phyloP scores from a whole-genome alignment of 2,888 invertebrate genomes.

The Cantharis flavilabris region DNA sequence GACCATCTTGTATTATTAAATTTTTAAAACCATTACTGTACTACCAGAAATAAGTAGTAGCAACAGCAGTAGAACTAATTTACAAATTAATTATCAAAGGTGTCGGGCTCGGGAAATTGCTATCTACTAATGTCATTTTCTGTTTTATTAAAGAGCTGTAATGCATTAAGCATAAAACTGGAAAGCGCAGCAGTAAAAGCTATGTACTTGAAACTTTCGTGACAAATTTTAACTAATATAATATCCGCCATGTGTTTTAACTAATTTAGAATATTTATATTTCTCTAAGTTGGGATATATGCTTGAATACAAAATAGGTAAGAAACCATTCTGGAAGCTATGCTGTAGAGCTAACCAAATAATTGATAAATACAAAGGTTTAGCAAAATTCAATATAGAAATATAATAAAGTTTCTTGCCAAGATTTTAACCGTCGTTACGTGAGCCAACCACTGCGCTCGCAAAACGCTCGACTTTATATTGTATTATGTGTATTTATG shows the following conservation, averaged over 20 bases:
- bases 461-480: background rate
- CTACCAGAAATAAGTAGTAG: background rate
- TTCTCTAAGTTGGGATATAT: background rate
- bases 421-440: background rate
- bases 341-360: background rate
- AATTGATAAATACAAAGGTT: background rate
- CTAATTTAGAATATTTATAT: background rate
- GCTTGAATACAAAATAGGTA: background rate
- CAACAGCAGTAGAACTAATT: background rate
- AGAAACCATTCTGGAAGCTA: background rate
- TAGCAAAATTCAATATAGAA: background rate
- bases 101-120: slow-evolving; percentile 3
- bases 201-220: background rate
- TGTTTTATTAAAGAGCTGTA: slow-evolving; percentile 8
- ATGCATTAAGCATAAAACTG: slow-evolving; percentile 7
- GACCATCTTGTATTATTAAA: background rate
- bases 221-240: background rate
- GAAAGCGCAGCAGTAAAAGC: background rate
- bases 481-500: background rate
- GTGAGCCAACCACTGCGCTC: background rate
- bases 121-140: slow-evolving; percentile 16
- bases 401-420: background rate
- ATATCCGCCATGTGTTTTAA: background rate
- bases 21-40: background rate
- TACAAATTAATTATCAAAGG: slow-evolving; percentile 10